Conservation (phyloP, 2,888 invertebrate species). For the Melipona bicolor region DNA sequence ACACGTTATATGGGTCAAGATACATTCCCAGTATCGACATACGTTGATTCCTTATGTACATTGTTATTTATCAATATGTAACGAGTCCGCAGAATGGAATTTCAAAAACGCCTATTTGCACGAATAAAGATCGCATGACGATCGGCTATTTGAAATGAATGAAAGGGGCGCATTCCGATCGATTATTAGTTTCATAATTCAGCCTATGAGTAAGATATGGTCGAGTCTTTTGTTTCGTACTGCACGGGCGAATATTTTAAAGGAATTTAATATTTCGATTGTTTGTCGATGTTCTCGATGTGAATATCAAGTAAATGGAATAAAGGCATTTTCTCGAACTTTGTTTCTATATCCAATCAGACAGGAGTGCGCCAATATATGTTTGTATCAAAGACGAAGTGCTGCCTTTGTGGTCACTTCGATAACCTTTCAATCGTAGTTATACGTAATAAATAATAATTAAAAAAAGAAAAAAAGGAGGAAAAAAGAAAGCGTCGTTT, state of each 20-base stretch:
- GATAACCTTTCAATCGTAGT: conserved; percentile 35
- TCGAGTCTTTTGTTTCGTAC: conserved; percentile 32
- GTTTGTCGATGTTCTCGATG: conserved; percentile 37
- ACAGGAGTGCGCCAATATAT: conserved; percentile 37
- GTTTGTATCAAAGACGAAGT: conserved; percentile 53
- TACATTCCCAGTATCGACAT: not conserved
- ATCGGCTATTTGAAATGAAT: conserved; percentile 18
- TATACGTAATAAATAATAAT: conserved; percentile 50
- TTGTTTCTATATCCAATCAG: conserved; percentile 58
- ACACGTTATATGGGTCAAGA: conserved; percentile 37
- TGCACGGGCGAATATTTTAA: conserved; percentile 47
- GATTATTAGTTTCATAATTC: conserved; percentile 59
- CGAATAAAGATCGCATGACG: conserved; percentile 4
- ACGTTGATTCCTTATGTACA: not conserved
- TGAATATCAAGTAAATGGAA: conserved; percentile 42
- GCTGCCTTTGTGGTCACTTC: conserved; percentile 62
- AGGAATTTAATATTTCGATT: conserved; percentile 65
- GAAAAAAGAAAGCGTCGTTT: conserved; percentile 1
- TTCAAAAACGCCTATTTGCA: conserved; percentile 33
- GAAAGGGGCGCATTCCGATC: conserved; percentile 52
- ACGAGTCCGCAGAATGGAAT: conserved; percentile 10
- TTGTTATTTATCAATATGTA: conserved; percentile 13
- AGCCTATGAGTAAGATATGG: conserved; percentile 47
- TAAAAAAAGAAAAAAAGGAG: not conserved
- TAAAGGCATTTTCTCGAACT: conserved; percentile 48